A percentile compares a stretch with the other conserved stretches of the same genome.
phyloP scores from a whole-genome alignment of 92 coral and sea anemone genomes.

The Zoanthus gigantus region DNA sequence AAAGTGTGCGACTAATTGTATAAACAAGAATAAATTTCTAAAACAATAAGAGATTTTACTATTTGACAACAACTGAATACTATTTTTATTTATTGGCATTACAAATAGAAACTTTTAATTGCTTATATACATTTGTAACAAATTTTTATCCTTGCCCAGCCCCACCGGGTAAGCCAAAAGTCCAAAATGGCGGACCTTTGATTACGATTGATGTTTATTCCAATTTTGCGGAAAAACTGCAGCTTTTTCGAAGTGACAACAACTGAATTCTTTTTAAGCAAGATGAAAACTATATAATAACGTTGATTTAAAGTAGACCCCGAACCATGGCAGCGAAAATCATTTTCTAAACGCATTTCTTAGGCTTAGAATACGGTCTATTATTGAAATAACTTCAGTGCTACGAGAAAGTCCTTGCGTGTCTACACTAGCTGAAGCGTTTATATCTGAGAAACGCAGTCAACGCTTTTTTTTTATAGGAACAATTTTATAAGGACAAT shows the following conservation, averaged over 20 bases:
- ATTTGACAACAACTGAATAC: conserved; percentile 15
- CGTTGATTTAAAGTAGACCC: neutral
- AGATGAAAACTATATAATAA: conserved; percentile 7
- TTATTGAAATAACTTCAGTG: no score
- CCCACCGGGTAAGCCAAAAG: neutral
- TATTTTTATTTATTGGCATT: conserved; percentile 4
- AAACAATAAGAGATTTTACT: neutral
- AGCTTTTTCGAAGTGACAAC: conserved; percentile 10
- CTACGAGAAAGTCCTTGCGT: no score
- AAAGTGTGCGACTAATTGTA: neutral
- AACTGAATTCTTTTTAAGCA: neutral
- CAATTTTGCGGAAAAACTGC: conserved; percentile 18
- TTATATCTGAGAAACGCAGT: no score
- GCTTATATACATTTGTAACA: conserved; percentile 10
- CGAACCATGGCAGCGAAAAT: no score
- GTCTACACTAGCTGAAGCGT: no score
- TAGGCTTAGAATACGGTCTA: neutral
- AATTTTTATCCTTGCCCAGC: neutral
- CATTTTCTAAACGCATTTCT: no score
- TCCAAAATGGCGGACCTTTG: conserved; percentile 12
- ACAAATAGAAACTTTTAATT: neutral
- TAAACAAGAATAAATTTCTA: neutral
- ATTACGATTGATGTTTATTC: neutral
- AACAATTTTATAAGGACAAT: no score
- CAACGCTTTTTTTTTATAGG: no score